Conservation (phyloP, 2,113 vertebrate genomes). For the Atractosteus spatula region DNA sequence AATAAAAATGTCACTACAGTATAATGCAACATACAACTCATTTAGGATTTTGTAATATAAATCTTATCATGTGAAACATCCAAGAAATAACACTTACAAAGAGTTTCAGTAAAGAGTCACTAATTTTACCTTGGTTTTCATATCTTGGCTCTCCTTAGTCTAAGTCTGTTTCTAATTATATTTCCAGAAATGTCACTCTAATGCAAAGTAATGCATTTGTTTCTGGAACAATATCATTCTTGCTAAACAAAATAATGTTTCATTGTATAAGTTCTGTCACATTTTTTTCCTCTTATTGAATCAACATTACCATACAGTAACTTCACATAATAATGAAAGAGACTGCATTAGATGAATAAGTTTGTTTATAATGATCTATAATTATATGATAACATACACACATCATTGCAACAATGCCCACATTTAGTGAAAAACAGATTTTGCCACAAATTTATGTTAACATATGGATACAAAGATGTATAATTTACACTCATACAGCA, state of each 20-base stretch:
- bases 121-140: too few species aligned
- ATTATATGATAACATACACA: conserved; percentile 44
- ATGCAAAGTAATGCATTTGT: too few species aligned
- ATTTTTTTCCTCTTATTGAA: not conserved
- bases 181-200: too few species aligned
- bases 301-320: not conserved
- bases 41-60: too few species aligned
- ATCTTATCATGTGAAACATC: too few species aligned
- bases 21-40: too few species aligned
- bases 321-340: conserved; percentile 11
- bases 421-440: conserved; percentile 40
- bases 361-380: conserved; percentile 45
- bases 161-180: too few species aligned
- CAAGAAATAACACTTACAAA: too few species aligned
- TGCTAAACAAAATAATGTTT: not conserved
- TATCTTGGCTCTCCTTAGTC: too few species aligned
- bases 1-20: too few species aligned
- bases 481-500: conserved; percentile 57
- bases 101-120: too few species aligned
- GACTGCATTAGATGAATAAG: conserved; percentile 4
- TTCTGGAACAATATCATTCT: too few species aligned
- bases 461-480: conserved; percentile 36
- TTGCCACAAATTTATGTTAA: conserved; percentile 41
- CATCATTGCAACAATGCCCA: conserved; percentile 44
- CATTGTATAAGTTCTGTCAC: not conserved